Evolutionary conservation across 1,140 invertebrate species (phyloP).

Genomic region (Formica exsecta): DNA sequence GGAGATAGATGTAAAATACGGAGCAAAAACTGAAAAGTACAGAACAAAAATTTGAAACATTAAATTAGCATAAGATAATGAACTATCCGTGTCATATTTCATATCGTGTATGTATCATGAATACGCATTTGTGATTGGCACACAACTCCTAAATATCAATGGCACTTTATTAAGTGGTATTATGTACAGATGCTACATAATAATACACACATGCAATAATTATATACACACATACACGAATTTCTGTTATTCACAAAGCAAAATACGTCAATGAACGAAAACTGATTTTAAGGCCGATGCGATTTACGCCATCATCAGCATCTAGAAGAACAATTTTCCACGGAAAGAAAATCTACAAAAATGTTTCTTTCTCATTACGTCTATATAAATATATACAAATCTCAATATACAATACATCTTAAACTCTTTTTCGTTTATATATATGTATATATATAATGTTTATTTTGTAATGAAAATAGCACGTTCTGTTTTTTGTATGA

Average conservation of each 20-base stretch:
- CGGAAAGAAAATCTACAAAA: slow-evolving; percentile 66
- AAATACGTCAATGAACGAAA: slow-evolving; percentile 53
- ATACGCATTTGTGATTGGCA: not conserved
- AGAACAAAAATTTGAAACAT: not conserved
- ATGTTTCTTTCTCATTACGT: not conserved
- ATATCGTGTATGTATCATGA: not conserved
- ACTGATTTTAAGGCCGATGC: slow-evolving; percentile 21
- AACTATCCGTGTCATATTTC: too few species aligned
- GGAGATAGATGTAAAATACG: not conserved
- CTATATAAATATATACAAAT: slow-evolving; percentile 78
- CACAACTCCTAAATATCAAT: slow-evolving; percentile 74
- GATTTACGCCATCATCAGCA: slow-evolving; percentile 29
- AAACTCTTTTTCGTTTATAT: slow-evolving; percentile 23
- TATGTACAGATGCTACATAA: slow-evolving; percentile 79
- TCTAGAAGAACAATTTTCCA: slow-evolving; percentile 38
- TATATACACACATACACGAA: slow-evolving; percentile 72
- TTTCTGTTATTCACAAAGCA: slow-evolving; percentile 63
- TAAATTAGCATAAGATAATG: not conserved
- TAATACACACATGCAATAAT: slow-evolving; percentile 62
- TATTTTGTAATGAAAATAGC: slow-evolving; percentile 68
- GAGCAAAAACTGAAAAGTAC: not conserved
- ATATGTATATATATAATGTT: not conserved
- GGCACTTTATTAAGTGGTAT: slow-evolving; percentile 81
- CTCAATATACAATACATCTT: slow-evolving; percentile 71
- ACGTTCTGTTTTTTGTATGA: slow-evolving; percentile 50